Evolutionary conservation across 2,888 invertebrate species (phyloP).

Genomic region (Harpagoxenus sublaevis): DNA sequence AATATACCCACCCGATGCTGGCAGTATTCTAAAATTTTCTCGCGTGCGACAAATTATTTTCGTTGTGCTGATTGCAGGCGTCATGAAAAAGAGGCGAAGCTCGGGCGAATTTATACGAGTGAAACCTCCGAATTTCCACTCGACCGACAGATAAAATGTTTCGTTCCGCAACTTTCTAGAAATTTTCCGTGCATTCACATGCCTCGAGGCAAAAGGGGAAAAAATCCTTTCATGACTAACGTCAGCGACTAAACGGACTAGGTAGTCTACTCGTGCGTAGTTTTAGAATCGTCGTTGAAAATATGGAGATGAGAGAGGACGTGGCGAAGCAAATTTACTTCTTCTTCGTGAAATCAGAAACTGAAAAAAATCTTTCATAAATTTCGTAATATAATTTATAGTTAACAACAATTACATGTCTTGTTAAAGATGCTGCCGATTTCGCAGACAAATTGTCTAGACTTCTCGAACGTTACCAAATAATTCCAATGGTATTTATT

Average conservation of each 20-base stretch:
- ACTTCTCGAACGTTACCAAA: neutral
- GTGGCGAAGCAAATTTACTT: slow-evolving; percentile 25
- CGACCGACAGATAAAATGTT: slow-evolving; percentile 30
- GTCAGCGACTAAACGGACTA: neutral
- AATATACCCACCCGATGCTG: neutral
- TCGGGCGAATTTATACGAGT: slow-evolving; percentile 7
- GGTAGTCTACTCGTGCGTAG: neutral
- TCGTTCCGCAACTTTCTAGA: slow-evolving; percentile 14
- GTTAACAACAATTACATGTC: neutral
- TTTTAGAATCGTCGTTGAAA: slow-evolving; percentile 34
- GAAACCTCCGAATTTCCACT: slow-evolving; percentile 25
- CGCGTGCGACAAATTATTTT: slow-evolving; percentile 27
- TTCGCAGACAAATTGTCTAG: neutral
- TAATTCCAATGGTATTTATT: neutral
- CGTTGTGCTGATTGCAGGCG: neutral
- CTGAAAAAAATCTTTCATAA: neutral
- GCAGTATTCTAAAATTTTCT: slow-evolving; percentile 15
- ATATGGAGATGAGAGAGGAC: slow-evolving; percentile 32
- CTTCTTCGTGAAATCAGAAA: neutral
- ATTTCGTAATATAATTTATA: neutral
- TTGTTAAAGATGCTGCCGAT: neutral
- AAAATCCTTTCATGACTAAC: slow-evolving; percentile 31
- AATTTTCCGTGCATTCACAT: slow-evolving; percentile 18
- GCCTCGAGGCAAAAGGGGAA: slow-evolving; percentile 9
- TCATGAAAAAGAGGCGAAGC: neutral